Evolutionary conservation across 2,888 invertebrate species (phyloP), one percentile per base, ranked within the genome.

Genomic region (Platerodrilus igneus): DNA sequence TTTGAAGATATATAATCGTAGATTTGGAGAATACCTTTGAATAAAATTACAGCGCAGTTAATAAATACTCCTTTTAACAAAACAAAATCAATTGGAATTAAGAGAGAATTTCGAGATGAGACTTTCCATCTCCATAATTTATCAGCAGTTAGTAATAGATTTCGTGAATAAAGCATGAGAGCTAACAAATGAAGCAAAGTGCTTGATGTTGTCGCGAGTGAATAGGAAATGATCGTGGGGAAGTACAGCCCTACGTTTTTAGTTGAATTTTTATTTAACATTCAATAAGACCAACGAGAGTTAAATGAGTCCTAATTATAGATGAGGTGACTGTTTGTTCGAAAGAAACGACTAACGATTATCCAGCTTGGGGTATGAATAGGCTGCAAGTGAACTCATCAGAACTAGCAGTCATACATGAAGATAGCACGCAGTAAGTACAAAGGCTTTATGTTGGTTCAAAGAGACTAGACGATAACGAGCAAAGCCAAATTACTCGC

Each of bases 141-240:
- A 63, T 62, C 63, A 62, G 59, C 60, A 62, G 56, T 60, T 62
- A 61, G 61, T 62, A 62, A 63, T 63, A 62, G 62, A 62, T 61
- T 60, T 55, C 55, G 50, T 63, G 64, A 63, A 65, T 65, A 61
- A 63, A 52, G 60, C 56, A 64, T 64, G 60, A 63, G 60, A 48
- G 60, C 63, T 63, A 63, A 58, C 57, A 58, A 59, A 60, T 52
- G 58, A 58, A 55, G 53, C 50, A 48, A 55, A 63, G 65, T 62
- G 60, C 62, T 56, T 45, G 54, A 51, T 50, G 55, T 52, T 57
- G 57, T 57, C 55, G 55, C 55, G 61, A 60, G 62, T 62, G 64
- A 63, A 64, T 63, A 53, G 59, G 41, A 59, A 59, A 64, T 63
- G 62, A 64, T 52, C 62, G 63, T 63, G 63, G 57, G 63, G 62